These are phyloP conservation scores for Xenentodon cancila DNA, from an alignment of 2,797 vertebrate genomes.

Conservation along the genomic window DNA sequence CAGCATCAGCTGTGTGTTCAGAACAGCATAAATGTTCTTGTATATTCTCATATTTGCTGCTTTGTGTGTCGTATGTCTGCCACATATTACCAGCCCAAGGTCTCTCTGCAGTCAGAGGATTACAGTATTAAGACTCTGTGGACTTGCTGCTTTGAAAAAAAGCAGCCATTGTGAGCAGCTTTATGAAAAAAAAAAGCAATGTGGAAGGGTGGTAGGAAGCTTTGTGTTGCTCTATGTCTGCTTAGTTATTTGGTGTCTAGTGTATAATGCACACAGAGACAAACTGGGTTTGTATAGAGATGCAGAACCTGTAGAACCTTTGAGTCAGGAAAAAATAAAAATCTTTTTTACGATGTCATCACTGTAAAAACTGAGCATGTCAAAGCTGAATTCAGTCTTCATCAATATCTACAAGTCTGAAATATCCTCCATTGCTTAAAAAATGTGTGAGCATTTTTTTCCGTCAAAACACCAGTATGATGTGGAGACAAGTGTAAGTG, in stretches of 20 bases:
- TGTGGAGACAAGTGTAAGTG: background rate
- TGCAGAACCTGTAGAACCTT: no score
- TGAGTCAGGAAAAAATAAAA: background rate
- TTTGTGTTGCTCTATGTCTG: constrained; percentile 15
- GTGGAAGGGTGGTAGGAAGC: constrained; percentile 9
- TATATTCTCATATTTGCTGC: constrained; percentile 6
- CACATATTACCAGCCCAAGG: constrained; percentile 26
- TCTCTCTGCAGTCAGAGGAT: constrained; percentile 72
- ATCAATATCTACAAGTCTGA: background rate
- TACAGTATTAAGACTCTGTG: constrained; percentile 75
- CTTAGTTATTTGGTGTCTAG: constrained; percentile 8
- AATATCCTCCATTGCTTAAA: no score
- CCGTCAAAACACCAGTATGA: background rate
- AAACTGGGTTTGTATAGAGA: background rate
- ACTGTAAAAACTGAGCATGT: no score
- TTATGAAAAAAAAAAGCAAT: constrained; percentile 37
- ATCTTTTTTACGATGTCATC: no score
- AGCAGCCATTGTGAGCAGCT: constrained; percentile 75
- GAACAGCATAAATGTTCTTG: background rate
- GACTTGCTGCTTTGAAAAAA: constrained; percentile 59
- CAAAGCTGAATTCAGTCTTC: background rate
- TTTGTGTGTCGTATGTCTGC: constrained; percentile 35
- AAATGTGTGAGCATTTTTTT: no score
- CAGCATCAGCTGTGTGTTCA: background rate
- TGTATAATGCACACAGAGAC: background rate